These are phyloP conservation scores for Drosophila helvetica DNA, from an alignment of 2,888 invertebrate genomes.

Conservation along the genomic window DNA sequence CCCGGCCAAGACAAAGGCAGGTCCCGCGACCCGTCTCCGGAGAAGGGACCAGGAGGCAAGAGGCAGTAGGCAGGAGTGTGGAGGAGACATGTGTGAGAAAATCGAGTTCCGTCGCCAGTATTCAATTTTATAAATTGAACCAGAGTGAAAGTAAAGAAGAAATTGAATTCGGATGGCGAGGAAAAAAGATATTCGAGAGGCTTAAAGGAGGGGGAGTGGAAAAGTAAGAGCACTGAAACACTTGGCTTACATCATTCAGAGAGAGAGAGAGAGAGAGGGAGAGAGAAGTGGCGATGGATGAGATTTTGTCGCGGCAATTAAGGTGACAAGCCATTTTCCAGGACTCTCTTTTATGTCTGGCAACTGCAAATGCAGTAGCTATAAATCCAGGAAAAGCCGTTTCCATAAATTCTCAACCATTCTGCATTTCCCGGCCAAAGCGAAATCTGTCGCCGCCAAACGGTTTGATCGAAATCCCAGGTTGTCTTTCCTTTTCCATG, in stretches of 20 bases:
- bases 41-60: background rate
- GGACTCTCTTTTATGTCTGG: slow-evolving; percentile 7
- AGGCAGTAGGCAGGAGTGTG: background rate
- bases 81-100: slow-evolving; percentile 51
- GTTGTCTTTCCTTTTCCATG: background rate
- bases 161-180: slow-evolving; percentile 60
- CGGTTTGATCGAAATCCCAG: background rate
- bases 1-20: slow-evolving; percentile 56
- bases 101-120: slow-evolving; percentile 75
- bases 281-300: too few species aligned
- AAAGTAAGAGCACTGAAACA: too few species aligned
- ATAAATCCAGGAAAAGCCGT: slow-evolving; percentile 31
- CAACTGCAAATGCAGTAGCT: slow-evolving; percentile 14
- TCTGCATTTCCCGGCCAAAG: slow-evolving; percentile 25
- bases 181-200: slow-evolving; percentile 8
- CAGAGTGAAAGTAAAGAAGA: slow-evolving; percentile 61
- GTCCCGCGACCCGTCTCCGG: slow-evolving; percentile 22
- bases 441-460: slow-evolving; percentile 13
- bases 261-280: too few species aligned
- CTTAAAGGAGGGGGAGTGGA: background rate
- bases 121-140: slow-evolving; percentile 78
- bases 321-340: too few species aligned
- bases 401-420: slow-evolving; percentile 21
- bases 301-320: too few species aligned
- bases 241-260: too few species aligned